Evolutionary conservation across 1,140 invertebrate genomes (phyloP), one percentile per base, ranked within the genome.

Genomic region (Drosophila tristis): DNA sequence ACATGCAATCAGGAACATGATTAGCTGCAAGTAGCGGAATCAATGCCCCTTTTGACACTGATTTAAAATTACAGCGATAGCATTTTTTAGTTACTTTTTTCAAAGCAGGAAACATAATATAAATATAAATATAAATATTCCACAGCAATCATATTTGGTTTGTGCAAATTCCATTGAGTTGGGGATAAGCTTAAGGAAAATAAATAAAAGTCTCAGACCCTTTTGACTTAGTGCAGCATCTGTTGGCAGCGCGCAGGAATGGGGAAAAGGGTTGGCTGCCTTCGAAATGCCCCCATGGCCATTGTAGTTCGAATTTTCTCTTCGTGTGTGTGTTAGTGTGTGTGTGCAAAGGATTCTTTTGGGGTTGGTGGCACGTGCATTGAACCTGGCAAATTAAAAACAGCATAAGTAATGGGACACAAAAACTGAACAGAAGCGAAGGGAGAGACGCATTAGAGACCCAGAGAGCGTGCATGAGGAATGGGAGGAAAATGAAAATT

Each of bases 331-430:
- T 16, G 16, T n/a, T n/a, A 1, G 65, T 65, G 31, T 47, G 56
- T 39, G 56, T 59, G 56, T 59, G 59, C 43, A 59, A 56, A 56
- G 35, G 53, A 62, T 56, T 53, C 35, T 45, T 60, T 59, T 64
- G 16, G 54, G 43, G 49, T 39, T 8, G 42, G 35, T 68, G 82
- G 82, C 82, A 82, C 75, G 84, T 82, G 75, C 84, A 87, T 79
- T 76, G 76, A 79, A 80, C 58, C 71, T 54, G 55, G 57, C 61
- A 84, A 87, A 87, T 87, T 87, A 89, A 87, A 84, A 84, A 84
- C 48, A 63, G 79, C 58, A 89, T 87, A 87, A 87, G 67, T 87
- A 84, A 87, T 87, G 84, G 78, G 35, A 26, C 62, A 53, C 35
- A 39, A 13, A 13, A 11, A 13, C 35, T 13, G 11, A 4, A 39